A percentile compares a stretch with the other conserved stretches of the same genome.
Conservation (phyloP, 2,888 invertebrate genomes). For the Drosophila aldrichi region DNA sequence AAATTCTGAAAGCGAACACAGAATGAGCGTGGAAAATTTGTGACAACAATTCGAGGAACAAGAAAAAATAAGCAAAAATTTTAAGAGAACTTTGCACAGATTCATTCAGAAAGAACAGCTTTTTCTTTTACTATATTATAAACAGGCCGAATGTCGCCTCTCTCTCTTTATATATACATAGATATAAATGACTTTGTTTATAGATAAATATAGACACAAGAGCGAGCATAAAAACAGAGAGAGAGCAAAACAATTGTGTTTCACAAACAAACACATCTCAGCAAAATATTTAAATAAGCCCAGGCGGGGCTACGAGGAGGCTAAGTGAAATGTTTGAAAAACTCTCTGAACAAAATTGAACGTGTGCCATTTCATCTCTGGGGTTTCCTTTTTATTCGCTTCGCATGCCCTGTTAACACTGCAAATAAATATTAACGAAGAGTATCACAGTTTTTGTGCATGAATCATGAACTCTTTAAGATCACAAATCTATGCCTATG, state of each 20-base stretch:
- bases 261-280: conserved; percentile 30
- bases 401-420: background rate
- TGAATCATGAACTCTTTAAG: background rate
- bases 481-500: background rate
- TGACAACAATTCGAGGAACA: conserved; percentile 12
- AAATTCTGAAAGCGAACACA: background rate
- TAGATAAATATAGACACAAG: conserved; percentile 69
- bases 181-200: conserved; percentile 35
- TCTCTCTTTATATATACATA: background rate
- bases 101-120: conserved; percentile 58
- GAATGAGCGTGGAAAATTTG: conserved; percentile 39
- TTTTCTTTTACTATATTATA: conserved; percentile 44
- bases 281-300: conserved; percentile 1
- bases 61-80: conserved; percentile 27
- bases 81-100: conserved; percentile 36
- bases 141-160: conserved; percentile 49
- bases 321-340: conserved; percentile 29
- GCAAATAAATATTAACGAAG: background rate
- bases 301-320: too few relatives aligned
- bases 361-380: conserved; percentile 32
- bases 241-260: conserved; percentile 17
- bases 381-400: conserved; percentile 26
- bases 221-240: conserved; percentile 29
- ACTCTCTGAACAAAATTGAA: conserved; percentile 49
- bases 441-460: background rate